Evolutionary conservation across 2,113 vertebrate species (phyloP).

Genomic region (Puntigrus tetrazona): DNA sequence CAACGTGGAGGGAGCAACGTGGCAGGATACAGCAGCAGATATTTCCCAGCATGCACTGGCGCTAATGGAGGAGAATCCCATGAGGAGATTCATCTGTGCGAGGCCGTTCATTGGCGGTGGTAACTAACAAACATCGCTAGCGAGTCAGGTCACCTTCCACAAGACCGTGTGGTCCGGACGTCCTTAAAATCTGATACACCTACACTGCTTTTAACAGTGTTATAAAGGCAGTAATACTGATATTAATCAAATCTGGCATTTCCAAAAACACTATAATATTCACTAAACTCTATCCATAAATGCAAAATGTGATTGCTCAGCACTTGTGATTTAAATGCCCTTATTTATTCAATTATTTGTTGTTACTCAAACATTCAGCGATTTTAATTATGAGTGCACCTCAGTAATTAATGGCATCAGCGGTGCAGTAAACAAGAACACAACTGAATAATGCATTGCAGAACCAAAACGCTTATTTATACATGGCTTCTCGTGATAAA

Average conservation of each 20-base stretch:
- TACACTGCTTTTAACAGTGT: slow-evolving; percentile 5
- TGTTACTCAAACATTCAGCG: not conserved
- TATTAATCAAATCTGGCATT: not conserved
- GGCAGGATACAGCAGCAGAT: slow-evolving; percentile 49
- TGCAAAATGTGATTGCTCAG: not conserved
- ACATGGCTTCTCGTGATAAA: not conserved
- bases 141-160: not conserved
- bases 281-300: not conserved
- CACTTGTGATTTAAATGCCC: not conserved
- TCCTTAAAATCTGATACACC: not conserved
- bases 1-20: slow-evolving; percentile 56
- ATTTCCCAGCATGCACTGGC: slow-evolving; percentile 57
- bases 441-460: slow-evolving; percentile 2
- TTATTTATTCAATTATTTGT: slow-evolving; percentile 1
- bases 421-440: not conserved
- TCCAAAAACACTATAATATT: not conserved
- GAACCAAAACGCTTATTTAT: not conserved
- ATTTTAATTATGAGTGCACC: not conserved
- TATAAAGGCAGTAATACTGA: not conserved
- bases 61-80: slow-evolving; percentile 33
- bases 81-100: not conserved
- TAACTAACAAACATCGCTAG: not conserved
- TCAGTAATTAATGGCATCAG: not conserved
- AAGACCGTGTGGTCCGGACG: not conserved
- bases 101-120: slow-evolving; percentile 1